Evolutionary conservation across 64 coral and sea anemone genomes (phyloP).

Genomic region (Trachythela sp.): DNA sequence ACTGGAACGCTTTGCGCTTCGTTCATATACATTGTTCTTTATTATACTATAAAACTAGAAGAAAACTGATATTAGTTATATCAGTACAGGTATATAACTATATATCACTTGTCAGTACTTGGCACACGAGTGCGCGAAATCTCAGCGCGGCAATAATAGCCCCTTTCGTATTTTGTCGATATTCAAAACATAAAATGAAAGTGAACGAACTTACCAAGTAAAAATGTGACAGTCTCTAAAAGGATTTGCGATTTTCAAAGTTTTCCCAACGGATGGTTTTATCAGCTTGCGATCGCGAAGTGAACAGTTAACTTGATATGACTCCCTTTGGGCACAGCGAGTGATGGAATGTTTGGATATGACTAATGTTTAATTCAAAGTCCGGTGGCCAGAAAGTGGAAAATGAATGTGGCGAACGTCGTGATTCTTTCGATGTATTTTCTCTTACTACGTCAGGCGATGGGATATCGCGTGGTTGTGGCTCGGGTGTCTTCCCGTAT

Average conservation of each 20-base stretch:
- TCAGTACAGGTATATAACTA: background rate
- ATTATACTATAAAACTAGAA: background rate
- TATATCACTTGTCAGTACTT: background rate
- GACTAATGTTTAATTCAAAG: background rate
- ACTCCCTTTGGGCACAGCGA: slow-evolving; percentile 22
- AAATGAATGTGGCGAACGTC: background rate
- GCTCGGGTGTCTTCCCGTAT: slow-evolving; percentile 1
- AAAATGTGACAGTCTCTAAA: background rate
- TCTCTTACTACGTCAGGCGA: background rate
- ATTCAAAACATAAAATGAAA: background rate
- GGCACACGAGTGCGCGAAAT: background rate
- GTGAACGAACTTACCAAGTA: slow-evolving; percentile 24
- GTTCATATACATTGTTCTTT: slow-evolving; percentile 20
- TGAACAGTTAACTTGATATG: slow-evolving; percentile 20
- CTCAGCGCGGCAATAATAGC: too few relatives aligned
- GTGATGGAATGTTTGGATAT: slow-evolving; percentile 15
- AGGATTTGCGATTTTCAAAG: background rate
- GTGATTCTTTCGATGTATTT: background rate
- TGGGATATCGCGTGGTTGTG: background rate
- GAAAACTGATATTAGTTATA: background rate
- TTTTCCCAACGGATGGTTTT: background rate
- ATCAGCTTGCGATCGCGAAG: background rate
- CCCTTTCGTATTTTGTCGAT: background rate
- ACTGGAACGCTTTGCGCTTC: slow-evolving; percentile 43
- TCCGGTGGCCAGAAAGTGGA: background rate